Evolutionary conservation across 2,888 invertebrate genomes (phyloP).

Genomic region (Strigamia maritima): DNA sequence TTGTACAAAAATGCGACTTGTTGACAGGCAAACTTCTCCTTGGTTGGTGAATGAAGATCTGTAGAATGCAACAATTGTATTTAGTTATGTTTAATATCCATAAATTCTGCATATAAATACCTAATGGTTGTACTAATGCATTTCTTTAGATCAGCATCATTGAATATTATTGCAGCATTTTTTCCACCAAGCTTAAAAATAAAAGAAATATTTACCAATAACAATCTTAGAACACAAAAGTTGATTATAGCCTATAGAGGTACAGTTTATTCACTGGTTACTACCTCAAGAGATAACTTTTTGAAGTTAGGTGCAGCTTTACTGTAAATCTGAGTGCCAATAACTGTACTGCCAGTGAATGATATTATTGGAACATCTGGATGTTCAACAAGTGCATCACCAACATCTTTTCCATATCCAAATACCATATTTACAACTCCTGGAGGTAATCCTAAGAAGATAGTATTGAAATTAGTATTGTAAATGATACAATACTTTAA

Average conservation of each 20-base stretch:
- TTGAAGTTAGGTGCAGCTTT: conserved; percentile 53
- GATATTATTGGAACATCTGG: conserved; percentile 56
- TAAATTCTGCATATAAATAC: conserved; percentile 43
- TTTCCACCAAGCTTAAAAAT: conserved; percentile 58
- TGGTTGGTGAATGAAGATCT: conserved; percentile 58
- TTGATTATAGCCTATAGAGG: too few species aligned
- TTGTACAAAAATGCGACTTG: conserved; percentile 59
- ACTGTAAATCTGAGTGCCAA: conserved; percentile 52
- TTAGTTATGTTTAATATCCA: too few species aligned
- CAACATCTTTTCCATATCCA: conserved; percentile 56
- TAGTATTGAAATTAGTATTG: not conserved
- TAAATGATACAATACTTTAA: too few species aligned
- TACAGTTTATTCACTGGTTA: not conserved
- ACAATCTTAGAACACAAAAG: not conserved
- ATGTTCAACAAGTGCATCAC: conserved; percentile 56
- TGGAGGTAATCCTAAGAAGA: conserved; percentile 54
- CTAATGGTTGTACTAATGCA: conserved; percentile 52
- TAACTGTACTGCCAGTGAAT: conserved; percentile 58
- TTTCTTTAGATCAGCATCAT: conserved; percentile 55
- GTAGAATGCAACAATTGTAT: too few species aligned
- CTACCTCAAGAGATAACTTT: conserved; percentile 58
- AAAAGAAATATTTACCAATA: conserved; percentile 40
- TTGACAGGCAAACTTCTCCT: conserved; percentile 60
- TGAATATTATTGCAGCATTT: conserved; percentile 58
- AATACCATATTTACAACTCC: conserved; percentile 60